Evolutionary conservation across 2,113 vertebrate genomes (phyloP), one percentile per base, ranked within the genome.

Genomic region (Nycticryphes semicollaris): DNA sequence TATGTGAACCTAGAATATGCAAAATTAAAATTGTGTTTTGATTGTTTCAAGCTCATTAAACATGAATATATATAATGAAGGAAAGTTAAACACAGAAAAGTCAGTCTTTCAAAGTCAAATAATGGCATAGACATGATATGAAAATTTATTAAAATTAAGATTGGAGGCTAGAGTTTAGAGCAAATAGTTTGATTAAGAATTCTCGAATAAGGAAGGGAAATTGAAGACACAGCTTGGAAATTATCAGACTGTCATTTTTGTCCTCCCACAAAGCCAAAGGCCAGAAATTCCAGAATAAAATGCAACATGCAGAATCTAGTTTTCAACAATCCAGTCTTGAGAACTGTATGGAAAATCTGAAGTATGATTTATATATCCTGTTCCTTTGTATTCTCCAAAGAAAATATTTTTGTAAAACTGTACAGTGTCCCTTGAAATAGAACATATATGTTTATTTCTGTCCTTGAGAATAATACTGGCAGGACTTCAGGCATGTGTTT

Each of bases 401-500:
- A 7, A 27, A 39, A 48, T 35, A 18, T 48, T 94, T 93, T 86
- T 20, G 22, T 73, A 45, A 82, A 63, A 72, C 10, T 51, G 2
- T 69, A 2, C 21, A 72, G 9, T 90, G 35, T 78, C 25, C 17
- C 51, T 90, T 81, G 59, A 82, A 95, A 84, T 22, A 84, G 47
- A 94, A 66, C 35, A 69, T 85, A 19, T 8, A 14, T 64, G 39
- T 89, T 94, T 93, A 76, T 76, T 76, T 93, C 30, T 27, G 16
- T 84, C 56, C 53, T 90, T 94, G 51, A 88, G n/a, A 91, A 69
- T 45, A 89, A 81, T 67, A n/a, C 57, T 93, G 84, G 87, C 81
- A 95, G 43, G 25, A 91, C 33, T 87, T 90, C 47, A 88, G 54
- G 50, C 48, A 54, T 2, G 4, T 35, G 3, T 0, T 10, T 86